Evolutionary conservation across 2,888 invertebrate species (phyloP), one percentile per base, ranked within the genome.

Genomic region (Tyria jacobaeae): DNA sequence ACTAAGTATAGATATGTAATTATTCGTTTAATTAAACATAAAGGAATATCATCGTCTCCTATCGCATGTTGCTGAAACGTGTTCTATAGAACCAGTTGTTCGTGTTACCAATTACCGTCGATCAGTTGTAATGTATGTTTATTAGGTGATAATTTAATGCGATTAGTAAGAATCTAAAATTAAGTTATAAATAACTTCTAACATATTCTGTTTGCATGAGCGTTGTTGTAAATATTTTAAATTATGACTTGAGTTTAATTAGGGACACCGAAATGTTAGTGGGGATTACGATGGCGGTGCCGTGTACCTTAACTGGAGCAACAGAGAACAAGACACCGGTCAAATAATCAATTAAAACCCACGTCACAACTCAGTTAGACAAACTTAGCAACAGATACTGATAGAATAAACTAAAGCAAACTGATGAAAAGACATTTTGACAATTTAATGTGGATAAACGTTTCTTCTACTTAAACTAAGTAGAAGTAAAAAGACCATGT

Each of bases 151-250:
- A 74, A 76, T 72, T 62, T 68, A 60, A 73, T 66, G 54, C 64
- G 62, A 70, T 70, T 66, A 66, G 66, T 71, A 44, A 57, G 66
- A 37, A 59, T 48, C 63, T 31, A 60, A 31, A 50, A 57, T 52
- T 53, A 12, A 62, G 34, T 60, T 47, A 57, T 57, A 63, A 74
- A 69, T 57, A 24, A 53, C 61, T 65, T 66, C 70, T 59, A 49
- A 73, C 44, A 21, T 10, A 41, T 41, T 17, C 10, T 44, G 21
- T 21, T 44, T 44, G 41, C 12, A 4, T 71, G 60, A 66, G 71
- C 75, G 64, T 61, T 68, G 67, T 75, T 64, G 70, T 77, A 69
- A 78, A 80, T 76, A 76, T 77, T 75, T 79, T 60, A 82, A 75
- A 68, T 70, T 56, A 68, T 79, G 72, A 79, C 73, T 66, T 56